Conservation (phyloP, 2,797 vertebrate genomes). For the Coregonus suidteri region DNA sequence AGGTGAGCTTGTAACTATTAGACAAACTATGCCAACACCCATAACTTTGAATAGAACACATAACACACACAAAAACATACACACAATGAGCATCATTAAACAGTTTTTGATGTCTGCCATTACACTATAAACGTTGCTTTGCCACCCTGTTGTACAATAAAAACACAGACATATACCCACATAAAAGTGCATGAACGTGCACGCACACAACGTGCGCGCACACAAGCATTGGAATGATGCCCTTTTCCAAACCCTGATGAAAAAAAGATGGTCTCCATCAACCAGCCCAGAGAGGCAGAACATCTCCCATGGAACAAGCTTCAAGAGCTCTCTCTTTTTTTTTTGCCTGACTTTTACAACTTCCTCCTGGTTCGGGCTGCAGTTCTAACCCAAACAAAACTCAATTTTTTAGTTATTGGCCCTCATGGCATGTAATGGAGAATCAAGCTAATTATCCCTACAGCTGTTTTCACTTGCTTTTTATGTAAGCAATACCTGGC, state of each 20-base stretch:
- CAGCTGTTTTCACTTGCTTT: conserved; percentile 93
- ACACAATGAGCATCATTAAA: background rate
- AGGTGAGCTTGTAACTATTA: too few relatives aligned
- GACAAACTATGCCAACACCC: too few relatives aligned
- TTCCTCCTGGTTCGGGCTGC: conserved; percentile 81
- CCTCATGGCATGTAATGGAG: conserved; percentile 90
- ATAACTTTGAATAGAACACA: background rate
- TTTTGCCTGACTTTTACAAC: conserved; percentile 80
- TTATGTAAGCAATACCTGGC: conserved; percentile 94
- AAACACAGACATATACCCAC: conserved; percentile 21
- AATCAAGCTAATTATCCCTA: conserved; percentile 91
- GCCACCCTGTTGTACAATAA: conserved; percentile 5
- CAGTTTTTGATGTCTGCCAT: background rate
- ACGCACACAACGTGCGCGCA: conserved; percentile 2
- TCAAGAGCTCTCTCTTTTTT: conserved; percentile 62
- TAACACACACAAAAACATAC: background rate
- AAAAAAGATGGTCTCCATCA: conserved; percentile 55
- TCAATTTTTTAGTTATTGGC: conserved; percentile 87
- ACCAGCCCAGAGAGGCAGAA: conserved; percentile 49
- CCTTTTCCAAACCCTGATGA: conserved; percentile 35
- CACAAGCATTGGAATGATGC: conserved; percentile 28
- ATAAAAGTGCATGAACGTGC: conserved; percentile 22
- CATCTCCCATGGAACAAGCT: conserved; percentile 71
- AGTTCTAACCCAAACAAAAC: conserved; percentile 89
- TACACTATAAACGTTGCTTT: background rate